Base-by-base conservation (phyloP, 2,113 vertebrate genomes). In the Synchiropus splendidus region DNA sequence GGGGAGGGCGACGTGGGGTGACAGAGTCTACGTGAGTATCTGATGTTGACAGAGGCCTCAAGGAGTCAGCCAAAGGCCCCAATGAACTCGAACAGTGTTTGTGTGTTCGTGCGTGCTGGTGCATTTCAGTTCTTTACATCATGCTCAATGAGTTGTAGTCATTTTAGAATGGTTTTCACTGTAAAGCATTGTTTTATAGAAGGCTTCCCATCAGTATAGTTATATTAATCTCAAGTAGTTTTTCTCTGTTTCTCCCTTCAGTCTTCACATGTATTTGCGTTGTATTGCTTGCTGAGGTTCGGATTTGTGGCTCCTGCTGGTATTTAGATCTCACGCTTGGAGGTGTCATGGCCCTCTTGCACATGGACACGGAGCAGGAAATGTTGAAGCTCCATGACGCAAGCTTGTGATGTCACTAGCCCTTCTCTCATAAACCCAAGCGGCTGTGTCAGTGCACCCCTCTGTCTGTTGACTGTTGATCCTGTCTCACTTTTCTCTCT, bases 11-110 rank as follows among this genome's bases (percentile, higher is more conserved):
- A 46, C 42, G n/a, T 48, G 17, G 64, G 14, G 5, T 31, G 63
- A 72, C 31, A 12, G 68, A 45, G 39, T 71, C 61, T 80, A 74
- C 2, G 3, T 77, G 75, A 79, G 72, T 39, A 65, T 59, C 56
- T 72, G 69, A 78, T 18, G 36, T 70, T 71, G 72, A 47, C 56
- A 66, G 57, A 77, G 47, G 62, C 64, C 62, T 55, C 58, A 58
- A 60, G 77, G 72, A 81, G 81, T 82, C 83, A 85, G 84, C 78
- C 83, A 86, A 85, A 75, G 73, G 70, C 77, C 77, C 59, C 57
- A 56, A 31, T 71, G 61, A 78, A 71, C 70, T 71, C 42, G 32
- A 33, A 48, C 46, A 66, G 60, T 34, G 21, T 48, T 15, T 35
- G 35, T 58, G 47, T 45, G 42, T 46, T 21, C 50, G 31, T 52